Percentiles rank a stretch among this genome's conserved stretches.
Evolutionary conservation across 2,113 vertebrate species (phyloP).

Genomic region (Triplophysa siluroides): DNA sequence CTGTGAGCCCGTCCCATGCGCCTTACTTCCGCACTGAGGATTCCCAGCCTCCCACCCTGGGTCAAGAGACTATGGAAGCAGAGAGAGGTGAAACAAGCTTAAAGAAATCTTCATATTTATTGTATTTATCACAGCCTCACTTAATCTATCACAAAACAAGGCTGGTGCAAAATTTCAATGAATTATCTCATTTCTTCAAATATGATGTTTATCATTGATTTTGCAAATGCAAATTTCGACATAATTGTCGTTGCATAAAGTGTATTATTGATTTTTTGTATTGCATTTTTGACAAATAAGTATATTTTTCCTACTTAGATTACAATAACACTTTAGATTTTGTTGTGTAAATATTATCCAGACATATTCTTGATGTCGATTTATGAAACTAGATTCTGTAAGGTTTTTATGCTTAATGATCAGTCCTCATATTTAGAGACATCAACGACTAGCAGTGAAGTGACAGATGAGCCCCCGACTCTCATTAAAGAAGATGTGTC

Average conservation of each 20-base stretch:
- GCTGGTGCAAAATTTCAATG: neutral
- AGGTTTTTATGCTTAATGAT: neutral
- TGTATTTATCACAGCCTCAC: neutral
- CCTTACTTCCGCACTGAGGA: slow-evolving; percentile 87
- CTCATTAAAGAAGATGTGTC: slow-evolving; percentile 94
- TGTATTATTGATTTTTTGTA: too few species aligned
- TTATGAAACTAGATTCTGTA: too few species aligned
- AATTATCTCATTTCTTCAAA: too few species aligned
- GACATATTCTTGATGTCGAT: too few species aligned
- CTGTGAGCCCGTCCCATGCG: slow-evolving; percentile 83
- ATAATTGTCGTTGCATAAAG: too few species aligned
- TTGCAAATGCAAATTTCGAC: too few species aligned
- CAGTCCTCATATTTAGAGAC: slow-evolving; percentile 74
- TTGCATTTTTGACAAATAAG: too few species aligned
- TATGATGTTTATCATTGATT: too few species aligned
- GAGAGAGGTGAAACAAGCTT: slow-evolving; percentile 43
- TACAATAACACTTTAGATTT: too few species aligned
- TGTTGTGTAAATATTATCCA: too few species aligned
- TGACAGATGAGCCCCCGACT: slow-evolving; percentile 95
- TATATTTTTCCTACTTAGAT: too few species aligned
- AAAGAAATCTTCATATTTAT: neutral
- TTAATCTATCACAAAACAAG: neutral
- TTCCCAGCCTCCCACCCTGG: slow-evolving; percentile 93
- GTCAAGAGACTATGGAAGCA: slow-evolving; percentile 93
- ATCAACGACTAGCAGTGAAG: slow-evolving; percentile 83